Conservation (phyloP, 2,797 vertebrate species). For the Choloepus didactylus region DNA sequence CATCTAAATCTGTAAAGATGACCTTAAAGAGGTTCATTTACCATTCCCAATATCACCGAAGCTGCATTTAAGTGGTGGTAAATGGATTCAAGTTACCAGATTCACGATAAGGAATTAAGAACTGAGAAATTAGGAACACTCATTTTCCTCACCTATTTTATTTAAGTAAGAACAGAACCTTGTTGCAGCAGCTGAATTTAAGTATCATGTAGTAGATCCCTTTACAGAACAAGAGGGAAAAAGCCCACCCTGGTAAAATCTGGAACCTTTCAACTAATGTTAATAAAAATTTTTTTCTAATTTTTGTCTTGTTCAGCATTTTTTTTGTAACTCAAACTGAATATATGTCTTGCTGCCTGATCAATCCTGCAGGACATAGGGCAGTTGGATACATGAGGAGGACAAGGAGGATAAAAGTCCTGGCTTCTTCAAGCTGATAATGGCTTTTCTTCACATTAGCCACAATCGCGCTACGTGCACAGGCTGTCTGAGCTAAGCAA, state of each 20-base stretch:
- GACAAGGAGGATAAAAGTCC: background rate
- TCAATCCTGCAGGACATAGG: background rate
- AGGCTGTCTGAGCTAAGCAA: background rate
- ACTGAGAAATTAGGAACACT: background rate
- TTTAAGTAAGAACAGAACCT: background rate
- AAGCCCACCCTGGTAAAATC: background rate
- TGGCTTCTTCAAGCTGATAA: background rate
- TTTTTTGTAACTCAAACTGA: slow-evolving; percentile 3
- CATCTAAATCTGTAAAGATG: background rate
- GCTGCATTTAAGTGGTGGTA: slow-evolving; percentile 39
- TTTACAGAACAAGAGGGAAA: background rate
- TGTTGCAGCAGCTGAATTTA: background rate
- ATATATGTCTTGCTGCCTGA: background rate
- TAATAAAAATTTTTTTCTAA: background rate
- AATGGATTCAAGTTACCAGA: background rate
- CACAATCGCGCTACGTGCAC: background rate
- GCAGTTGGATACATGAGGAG: background rate
- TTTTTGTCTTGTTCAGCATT: background rate
- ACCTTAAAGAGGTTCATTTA: background rate
- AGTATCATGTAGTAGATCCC: background rate
- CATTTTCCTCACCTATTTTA: background rate
- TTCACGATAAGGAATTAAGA: background rate
- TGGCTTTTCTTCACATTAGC: slow-evolving; percentile 26
- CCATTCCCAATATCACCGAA: background rate
- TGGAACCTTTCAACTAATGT: background rate